Evolutionary conservation across 30 jellyfish, hydroid and myxozoan species (phyloP), one percentile per base, ranked within the genome.

Genomic region (Catostylus mosaicus): DNA sequence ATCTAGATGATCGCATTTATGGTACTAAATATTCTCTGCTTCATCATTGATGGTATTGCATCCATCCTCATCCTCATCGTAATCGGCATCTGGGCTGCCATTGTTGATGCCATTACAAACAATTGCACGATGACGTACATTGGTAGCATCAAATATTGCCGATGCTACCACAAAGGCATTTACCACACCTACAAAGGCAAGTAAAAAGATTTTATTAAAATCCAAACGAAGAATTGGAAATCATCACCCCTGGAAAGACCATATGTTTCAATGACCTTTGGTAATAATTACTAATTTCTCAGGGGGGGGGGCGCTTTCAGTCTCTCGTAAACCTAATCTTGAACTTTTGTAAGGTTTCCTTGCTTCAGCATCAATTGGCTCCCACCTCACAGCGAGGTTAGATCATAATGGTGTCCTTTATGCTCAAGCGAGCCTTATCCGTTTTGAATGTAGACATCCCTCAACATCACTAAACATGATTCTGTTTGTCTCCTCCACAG

Each of bases 11-110:
- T 78, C 26, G 89, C 89, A 9, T 78, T 78, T 73, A 93, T 87
- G 98, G 92, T 93, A 4, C 47, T 93, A 27, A 93, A 93, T 88
- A 93, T 93, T 69, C 40, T 93, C 54, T 76, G 95, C 68, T 93
- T 87, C 82, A 36, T 93, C 23, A 50, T 93, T 56, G 82, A 75
- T 51, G 96, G 97, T 45, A 76, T 93, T 8, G 95, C 96, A 12
- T 31, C 97, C 71, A 62, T 87, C 29, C 77, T 93, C 30, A 51
- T 88, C 38, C 76, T 84, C 47, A 69, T 93, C 33, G 97, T 87
- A 0, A 89, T 93, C 50, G 93, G 94, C 50, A 38, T 86, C 34
- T 87, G 88, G 86, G 94, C 98, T 0, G 89, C 97, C 16, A n/a
- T 78, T 36, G 93, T 86, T 2, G 76, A 34, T 29, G 92, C 62